Conservation (phyloP, 2,113 vertebrate genomes). For the Cariama cristata region DNA sequence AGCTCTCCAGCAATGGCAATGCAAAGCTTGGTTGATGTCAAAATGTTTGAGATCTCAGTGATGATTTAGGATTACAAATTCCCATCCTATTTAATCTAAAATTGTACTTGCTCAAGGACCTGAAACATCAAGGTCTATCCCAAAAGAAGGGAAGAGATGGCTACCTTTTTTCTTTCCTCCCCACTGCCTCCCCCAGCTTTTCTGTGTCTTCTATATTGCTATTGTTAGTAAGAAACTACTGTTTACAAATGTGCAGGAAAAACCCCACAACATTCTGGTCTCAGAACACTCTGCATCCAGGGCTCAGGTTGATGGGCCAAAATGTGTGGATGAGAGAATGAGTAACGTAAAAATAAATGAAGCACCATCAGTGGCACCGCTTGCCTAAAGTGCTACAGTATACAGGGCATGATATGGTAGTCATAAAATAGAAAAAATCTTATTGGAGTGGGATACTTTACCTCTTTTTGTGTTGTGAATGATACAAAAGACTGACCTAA, state of each 20-base stretch:
- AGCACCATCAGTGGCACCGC: accelerated
- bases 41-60: neutral
- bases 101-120: neutral
- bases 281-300: neutral
- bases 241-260: neutral
- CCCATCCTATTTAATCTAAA: neutral
- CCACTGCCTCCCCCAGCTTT: neutral
- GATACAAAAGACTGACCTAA: neutral
- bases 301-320: neutral
- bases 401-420: neutral
- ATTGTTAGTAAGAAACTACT: neutral
- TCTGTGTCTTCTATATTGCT: neutral
- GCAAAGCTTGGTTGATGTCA: neutral
- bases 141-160: neutral
- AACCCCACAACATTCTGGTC: neutral
- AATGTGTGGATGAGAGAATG: neutral
- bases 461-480: neutral
- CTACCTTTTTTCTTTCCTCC: neutral
- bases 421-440: neutral
- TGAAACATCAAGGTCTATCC: neutral
- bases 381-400: neutral
- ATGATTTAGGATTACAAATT: neutral
- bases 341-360: neutral
- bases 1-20: neutral
- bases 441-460: neutral